Base-by-base conservation (phyloP, 2,113 vertebrate species). In the Corythornis vintsioides region DNA sequence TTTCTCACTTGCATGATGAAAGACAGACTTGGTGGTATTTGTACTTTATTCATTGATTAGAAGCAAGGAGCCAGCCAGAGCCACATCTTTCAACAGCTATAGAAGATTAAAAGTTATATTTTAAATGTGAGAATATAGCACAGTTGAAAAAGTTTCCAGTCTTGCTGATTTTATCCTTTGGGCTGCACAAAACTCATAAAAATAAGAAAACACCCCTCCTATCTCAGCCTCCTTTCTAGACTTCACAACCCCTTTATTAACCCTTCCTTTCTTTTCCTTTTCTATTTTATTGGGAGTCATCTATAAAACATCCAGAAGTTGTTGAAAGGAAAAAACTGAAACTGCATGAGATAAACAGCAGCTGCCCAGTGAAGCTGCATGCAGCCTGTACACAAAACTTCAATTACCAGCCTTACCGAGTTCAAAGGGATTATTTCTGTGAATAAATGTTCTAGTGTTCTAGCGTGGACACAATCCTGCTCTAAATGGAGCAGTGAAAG, bases 1-100 rank as follows among this genome's bases (percentile, higher is more conserved):
- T 71, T 92, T 85, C 84, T 89, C 82, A 83, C 91, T 83, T 85
- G 52, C 60, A 77, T 93, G 94, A 94, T 89, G 60, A 93, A 96
- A 95, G 81, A 91, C 89, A 95, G 94, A 87, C 69, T 74, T 92
- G 78, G 82, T 92, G 75, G 75, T 73, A 96, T 83, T 92, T 80
- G 67, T 71, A 60, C 17, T 84, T 93, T 89, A 59, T 72, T 74
- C 72, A 91, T n/a, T 67, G 89, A 91, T 92, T 85, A 89, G 91
- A 88, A 74, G 28, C 20, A 76, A 90, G 66, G 38, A 83, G 45
- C 10, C 73, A 82, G 77, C 31, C 86, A 94, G 79, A 66, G 31
- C 17, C 52, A 74, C n/a, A 45, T 93, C 87, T 77, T 91, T 93
- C 87, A 83, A 52, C 78, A 95, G 64, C 72, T 85, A 92, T 6